These are phyloP conservation scores for Silurus glanis DNA, from an alignment of 2,113 vertebrate species.

Conservation along the genomic window DNA sequence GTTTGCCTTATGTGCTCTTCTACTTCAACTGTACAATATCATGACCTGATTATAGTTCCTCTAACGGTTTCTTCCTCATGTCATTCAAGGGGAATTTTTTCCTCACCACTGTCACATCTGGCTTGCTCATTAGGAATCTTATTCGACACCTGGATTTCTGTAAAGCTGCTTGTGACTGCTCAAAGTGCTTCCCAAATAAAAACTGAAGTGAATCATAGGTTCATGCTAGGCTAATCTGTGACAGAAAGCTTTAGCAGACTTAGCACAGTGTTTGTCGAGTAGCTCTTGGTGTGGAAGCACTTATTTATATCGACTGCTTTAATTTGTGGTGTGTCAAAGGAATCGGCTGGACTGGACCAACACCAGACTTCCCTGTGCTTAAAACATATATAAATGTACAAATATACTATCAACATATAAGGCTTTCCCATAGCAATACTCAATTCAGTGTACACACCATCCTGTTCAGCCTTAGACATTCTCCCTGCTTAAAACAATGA, in stretches of 20 bases:
- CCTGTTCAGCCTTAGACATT: background rate
- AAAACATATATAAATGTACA: background rate
- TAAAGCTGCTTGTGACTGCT: background rate
- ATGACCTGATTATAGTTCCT: background rate
- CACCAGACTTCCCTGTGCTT: background rate
- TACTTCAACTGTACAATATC: background rate
- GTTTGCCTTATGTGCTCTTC: background rate
- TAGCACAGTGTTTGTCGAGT: background rate
- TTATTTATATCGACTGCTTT: too few species aligned
- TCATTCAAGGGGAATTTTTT: background rate
- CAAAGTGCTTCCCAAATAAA: background rate
- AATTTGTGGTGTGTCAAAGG: background rate
- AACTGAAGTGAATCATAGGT: background rate
- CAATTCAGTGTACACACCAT: background rate
- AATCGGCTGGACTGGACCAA: background rate
- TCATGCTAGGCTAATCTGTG: background rate
- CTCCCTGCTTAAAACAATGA: background rate
- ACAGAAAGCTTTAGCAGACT: background rate
- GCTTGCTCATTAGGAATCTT: background rate
- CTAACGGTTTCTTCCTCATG: background rate
- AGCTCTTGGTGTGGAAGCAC: background rate
- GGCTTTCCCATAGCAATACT: background rate
- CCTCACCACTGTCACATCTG: slow-evolving; percentile 1
- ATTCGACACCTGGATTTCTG: background rate
- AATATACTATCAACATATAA: background rate